Percentiles rank a stretch among this genome's conserved stretches.
phyloP scores from a whole-genome alignment of 2,113 vertebrate species.

The Amblyornis subalaris region DNA sequence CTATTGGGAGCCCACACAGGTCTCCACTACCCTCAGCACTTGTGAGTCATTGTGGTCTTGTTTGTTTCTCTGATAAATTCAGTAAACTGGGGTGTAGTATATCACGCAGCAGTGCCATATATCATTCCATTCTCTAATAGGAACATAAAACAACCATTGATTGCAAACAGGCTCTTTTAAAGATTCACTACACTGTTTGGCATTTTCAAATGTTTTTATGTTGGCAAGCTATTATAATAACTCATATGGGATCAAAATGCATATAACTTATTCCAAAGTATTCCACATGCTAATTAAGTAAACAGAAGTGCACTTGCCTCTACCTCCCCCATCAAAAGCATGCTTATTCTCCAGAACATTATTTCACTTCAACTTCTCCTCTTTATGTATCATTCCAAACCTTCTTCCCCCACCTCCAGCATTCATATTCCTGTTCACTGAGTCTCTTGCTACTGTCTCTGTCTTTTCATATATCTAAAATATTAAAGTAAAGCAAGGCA shows the following conservation, averaged over 20 bases:
- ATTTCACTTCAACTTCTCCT: background rate
- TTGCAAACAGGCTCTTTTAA: constrained; percentile 16
- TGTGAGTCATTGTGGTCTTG: background rate
- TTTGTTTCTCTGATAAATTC: constrained; percentile 41
- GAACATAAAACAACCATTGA: constrained; percentile 26
- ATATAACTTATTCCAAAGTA: constrained; percentile 38
- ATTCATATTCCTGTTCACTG: constrained; percentile 7
- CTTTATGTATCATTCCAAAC: background rate
- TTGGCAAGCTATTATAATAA: constrained; percentile 44
- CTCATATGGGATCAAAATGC: constrained; percentile 39
- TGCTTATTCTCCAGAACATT: constrained; percentile 1
- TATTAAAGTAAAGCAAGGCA: constrained; percentile 45
- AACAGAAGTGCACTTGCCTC: constrained; percentile 19
- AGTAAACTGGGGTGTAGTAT: constrained; percentile 15
- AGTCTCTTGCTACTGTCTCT: constrained; percentile 26
- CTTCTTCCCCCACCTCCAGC: background rate
- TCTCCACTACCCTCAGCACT: background rate
- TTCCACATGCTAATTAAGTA: constrained; percentile 49
- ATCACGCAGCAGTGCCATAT: background rate
- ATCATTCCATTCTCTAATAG: constrained; percentile 10
- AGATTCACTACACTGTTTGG: background rate
- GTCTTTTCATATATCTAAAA: constrained; percentile 38
- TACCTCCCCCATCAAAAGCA: background rate
- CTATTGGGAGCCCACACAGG: background rate
- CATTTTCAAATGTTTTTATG: constrained; percentile 17